phyloP scores from a whole-genome alignment of 2,888 invertebrate genomes.

The Argynnis bischoffii region DNA sequence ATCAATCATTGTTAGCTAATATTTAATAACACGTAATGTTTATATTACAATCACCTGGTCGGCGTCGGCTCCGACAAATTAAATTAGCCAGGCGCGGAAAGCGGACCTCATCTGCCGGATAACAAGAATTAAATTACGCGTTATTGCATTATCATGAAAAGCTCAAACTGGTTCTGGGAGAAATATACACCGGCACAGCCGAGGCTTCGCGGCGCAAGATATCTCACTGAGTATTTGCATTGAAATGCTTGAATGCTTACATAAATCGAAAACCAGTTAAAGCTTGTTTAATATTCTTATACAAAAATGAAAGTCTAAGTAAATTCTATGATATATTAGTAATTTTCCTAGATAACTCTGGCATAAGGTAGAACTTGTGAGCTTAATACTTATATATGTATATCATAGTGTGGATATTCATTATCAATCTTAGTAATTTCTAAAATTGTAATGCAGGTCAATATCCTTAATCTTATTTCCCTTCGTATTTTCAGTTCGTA shows the following conservation, averaged over 20 bases:
- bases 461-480: too few relatives aligned
- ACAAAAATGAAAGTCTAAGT: too few relatives aligned
- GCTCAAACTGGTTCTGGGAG: constrained; percentile 2
- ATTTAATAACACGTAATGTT: constrained; percentile 23
- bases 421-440: background rate
- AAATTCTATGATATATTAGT: too few relatives aligned
- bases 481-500: too few relatives aligned
- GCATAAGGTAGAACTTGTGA: too few relatives aligned
- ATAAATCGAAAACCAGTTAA: background rate
- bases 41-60: constrained; percentile 17
- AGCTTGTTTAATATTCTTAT: background rate
- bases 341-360: background rate
- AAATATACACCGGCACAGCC: constrained; percentile 6
- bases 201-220: background rate
- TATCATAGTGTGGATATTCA: background rate
- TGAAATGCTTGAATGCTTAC: background rate
- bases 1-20: constrained; percentile 16
- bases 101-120: constrained; percentile 23
- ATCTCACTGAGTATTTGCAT: background rate
- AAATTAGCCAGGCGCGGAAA: constrained; percentile 23
- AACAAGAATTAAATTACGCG: constrained; percentile 21
- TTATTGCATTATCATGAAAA: constrained; percentile 24
- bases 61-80: constrained; percentile 19
- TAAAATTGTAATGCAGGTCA: too few relatives aligned
- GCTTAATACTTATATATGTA: too few relatives aligned